These are phyloP conservation scores for Perca fluviatilis DNA, from an alignment of 2,113 vertebrate genomes.

Conservation along the genomic window DNA sequence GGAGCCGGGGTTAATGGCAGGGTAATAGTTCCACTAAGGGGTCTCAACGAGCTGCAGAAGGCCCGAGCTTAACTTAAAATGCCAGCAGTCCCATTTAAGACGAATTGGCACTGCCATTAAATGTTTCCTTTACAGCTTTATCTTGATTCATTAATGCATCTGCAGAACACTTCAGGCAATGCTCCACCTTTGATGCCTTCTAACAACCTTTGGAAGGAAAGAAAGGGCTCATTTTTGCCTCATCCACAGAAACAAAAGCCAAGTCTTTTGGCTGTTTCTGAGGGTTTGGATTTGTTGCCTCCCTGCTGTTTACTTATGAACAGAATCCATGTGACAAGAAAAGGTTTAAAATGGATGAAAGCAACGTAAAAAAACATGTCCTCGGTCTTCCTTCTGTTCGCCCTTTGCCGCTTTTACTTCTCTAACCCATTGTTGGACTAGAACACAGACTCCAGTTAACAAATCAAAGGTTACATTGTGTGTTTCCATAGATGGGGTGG, in stretches of 20 bases:
- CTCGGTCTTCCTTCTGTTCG: constrained; percentile 11
- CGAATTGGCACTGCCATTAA: constrained; percentile 34
- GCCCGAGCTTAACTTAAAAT: constrained; percentile 29
- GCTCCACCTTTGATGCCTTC: constrained; percentile 36
- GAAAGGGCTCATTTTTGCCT: constrained; percentile 38
- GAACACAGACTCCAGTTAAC: constrained; percentile 18
- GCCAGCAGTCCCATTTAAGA: constrained; percentile 48
- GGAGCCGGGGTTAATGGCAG: constrained; percentile 18
- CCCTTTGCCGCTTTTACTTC: constrained; percentile 18
- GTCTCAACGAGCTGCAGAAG: constrained; percentile 37
- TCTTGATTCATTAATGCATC: constrained; percentile 51
- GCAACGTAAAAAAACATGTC: constrained; percentile 6
- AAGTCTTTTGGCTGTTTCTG: constrained; percentile 35
- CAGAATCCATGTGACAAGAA: constrained; percentile 18
- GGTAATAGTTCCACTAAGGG: constrained; percentile 33
- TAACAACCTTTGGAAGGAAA: constrained; percentile 37
- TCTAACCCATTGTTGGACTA: constrained; percentile 15
- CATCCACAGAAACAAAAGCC: constrained; percentile 43
- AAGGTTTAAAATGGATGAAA: background rate
- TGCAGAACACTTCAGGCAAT: constrained; percentile 12
- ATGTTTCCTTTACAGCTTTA: constrained; percentile 59
- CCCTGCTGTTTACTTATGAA: constrained; percentile 38
- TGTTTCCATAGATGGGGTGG: constrained; percentile 47
- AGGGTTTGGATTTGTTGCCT: constrained; percentile 25
- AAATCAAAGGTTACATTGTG: constrained; percentile 38